These are phyloP conservation scores for Octonoba sinensis DNA, from an alignment of 2,888 invertebrate genomes.

Conservation along the genomic window DNA sequence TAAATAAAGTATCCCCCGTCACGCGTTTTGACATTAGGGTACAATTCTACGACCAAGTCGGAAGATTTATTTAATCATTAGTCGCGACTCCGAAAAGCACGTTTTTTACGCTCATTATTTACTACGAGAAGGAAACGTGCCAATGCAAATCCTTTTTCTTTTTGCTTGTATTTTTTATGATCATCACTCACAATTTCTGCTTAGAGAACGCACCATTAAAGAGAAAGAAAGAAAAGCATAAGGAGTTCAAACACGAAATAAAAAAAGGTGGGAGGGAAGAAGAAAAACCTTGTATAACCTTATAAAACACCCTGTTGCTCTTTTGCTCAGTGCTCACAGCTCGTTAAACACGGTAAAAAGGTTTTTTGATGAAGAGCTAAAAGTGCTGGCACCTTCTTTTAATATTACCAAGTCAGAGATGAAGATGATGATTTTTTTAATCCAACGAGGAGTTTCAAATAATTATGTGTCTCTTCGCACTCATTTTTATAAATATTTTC, in stretches of 20 bases:
- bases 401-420: constrained; percentile 38
- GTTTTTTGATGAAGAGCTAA: constrained; percentile 31
- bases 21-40: too few species aligned
- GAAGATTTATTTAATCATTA: constrained; percentile 43
- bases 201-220: constrained; percentile 16
- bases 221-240: constrained; percentile 2
- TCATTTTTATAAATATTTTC: constrained; percentile 26
- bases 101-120: constrained; percentile 9
- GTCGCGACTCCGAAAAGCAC: constrained; percentile 4
- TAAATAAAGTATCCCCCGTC: constrained; percentile 11
- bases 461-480: constrained; percentile 18
- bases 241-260: neutral
- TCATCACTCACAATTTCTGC: constrained; percentile 30
- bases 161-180: neutral
- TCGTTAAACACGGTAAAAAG: constrained; percentile 27
- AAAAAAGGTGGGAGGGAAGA: neutral
- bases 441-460: constrained; percentile 4
- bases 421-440: constrained; percentile 12
- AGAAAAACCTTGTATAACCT: constrained; percentile 29
- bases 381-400: constrained; percentile 19
- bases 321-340: constrained; percentile 4
- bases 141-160: neutral
- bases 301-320: constrained; percentile 54
- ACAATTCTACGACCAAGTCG: too few species aligned
- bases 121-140: constrained; percentile 6